These are phyloP conservation scores for Sinopyrophorus schimmeli DNA, from an alignment of 2,888 invertebrate genomes.

Conservation along the genomic window DNA sequence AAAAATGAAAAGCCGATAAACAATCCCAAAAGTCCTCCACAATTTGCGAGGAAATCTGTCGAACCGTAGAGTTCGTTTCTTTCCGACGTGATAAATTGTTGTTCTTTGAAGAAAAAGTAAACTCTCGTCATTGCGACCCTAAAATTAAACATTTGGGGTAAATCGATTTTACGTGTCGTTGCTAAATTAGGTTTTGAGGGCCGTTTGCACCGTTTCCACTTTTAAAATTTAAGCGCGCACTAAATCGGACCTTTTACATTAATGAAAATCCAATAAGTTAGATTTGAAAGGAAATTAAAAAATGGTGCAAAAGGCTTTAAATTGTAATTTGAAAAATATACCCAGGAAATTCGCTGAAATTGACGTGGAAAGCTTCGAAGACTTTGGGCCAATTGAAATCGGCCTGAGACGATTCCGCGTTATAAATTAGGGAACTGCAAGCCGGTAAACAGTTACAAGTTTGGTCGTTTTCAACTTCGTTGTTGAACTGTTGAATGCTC, in stretches of 20 bases:
- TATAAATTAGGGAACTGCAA: constrained; percentile 71
- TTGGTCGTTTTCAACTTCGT: constrained; percentile 35
- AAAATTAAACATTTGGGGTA: no score
- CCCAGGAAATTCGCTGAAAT: constrained; percentile 52
- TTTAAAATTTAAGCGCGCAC: no score
- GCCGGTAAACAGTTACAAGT: constrained; percentile 65
- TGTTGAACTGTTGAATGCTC: constrained; percentile 43
- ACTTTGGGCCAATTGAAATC: constrained; percentile 67
- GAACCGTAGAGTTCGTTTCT: constrained; percentile 62
- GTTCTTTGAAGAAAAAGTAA: constrained; percentile 73
- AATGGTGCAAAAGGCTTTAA: neutral
- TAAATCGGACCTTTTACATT: no score
- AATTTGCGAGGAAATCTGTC: constrained; percentile 62
- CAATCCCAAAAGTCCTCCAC: constrained; percentile 62
- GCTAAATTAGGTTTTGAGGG: no score
- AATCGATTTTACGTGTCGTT: no score
- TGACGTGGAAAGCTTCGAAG: constrained; percentile 58
- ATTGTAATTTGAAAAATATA: constrained; percentile 35
- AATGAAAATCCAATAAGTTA: no score
- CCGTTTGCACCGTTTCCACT: no score
- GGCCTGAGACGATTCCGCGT: constrained; percentile 73
- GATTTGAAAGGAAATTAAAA: no score
- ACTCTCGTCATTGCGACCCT: constrained; percentile 64
- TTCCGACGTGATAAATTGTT: constrained; percentile 60
- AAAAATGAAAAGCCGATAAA: constrained; percentile 68